Percentiles rank a stretch among this genome's conserved stretches.
These are phyloP conservation scores for Alauda arvensis DNA, from an alignment of 2,797 vertebrate genomes.

Conservation along the genomic window DNA sequence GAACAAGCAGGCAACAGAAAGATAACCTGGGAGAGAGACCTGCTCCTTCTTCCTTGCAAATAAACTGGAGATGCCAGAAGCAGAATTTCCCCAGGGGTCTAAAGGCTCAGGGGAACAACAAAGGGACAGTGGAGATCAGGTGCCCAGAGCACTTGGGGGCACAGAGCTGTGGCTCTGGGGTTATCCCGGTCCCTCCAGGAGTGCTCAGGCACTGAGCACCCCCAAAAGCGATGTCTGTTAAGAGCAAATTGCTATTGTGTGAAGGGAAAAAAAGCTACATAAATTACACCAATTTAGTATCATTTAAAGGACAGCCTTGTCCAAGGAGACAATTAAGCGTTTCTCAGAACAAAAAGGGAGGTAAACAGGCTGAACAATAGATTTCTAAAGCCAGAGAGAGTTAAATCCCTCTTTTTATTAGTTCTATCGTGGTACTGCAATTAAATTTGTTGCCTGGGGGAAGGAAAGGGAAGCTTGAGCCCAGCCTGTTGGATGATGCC, in stretches of 20 bases:
- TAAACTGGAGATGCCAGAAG: background rate
- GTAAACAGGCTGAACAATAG: conserved; percentile 25
- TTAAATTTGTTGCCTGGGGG: background rate
- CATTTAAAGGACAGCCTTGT: conserved; percentile 42
- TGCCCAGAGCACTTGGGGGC: fast-evolving
- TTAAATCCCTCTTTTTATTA: background rate
- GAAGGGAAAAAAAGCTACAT: background rate
- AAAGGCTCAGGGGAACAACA: background rate
- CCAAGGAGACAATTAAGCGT: conserved; percentile 37
- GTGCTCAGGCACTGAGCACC: background rate
- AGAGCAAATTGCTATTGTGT: background rate
- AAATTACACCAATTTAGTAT: conserved; percentile 32
- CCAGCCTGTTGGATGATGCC: background rate
- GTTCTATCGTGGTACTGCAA: background rate
- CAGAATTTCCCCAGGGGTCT: background rate
- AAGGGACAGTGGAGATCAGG: background rate
- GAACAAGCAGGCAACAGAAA: background rate
- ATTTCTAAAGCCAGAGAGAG: background rate
- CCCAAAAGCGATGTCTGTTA: background rate
- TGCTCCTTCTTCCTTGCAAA: background rate
- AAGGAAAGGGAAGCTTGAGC: background rate
- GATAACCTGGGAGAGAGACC: background rate
- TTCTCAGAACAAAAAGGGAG: conserved; percentile 11
- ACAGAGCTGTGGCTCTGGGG: background rate
- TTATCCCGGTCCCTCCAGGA: background rate